phyloP scores from a whole-genome alignment of 2,113 vertebrate genomes.

The Erpornis zantholeuca region DNA sequence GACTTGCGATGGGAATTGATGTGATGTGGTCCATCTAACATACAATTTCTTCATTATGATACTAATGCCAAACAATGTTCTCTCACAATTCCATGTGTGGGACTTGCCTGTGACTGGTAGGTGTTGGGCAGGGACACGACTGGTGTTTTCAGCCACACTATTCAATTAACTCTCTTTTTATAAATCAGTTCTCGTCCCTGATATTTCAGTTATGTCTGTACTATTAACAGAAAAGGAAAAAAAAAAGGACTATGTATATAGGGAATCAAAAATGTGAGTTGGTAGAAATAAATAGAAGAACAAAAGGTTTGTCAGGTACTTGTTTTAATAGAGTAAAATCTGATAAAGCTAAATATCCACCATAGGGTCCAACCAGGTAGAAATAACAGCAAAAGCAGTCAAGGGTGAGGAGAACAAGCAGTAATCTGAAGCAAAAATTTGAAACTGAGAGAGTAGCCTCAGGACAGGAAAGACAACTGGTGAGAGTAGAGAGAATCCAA shows the following conservation, averaged over 20 bases:
- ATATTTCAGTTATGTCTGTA: not conserved
- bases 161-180: not conserved
- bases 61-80: not conserved
- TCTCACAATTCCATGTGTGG: not conserved
- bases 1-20: not conserved
- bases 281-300: not conserved
- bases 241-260: not conserved
- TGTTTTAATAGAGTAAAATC: not conserved
- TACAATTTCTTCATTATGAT: not conserved
- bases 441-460: not conserved
- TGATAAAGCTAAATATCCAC: not conserved
- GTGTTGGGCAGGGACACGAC: no score
- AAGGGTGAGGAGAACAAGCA: not conserved
- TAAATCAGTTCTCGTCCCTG: accelerated
- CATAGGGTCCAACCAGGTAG: not conserved
- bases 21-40: not conserved
- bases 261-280: not conserved
- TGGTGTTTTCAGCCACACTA: not conserved
- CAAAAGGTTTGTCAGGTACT: not conserved
- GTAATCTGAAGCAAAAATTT: not conserved
- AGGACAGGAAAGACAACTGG: not conserved
- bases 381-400: not conserved
- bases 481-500: not conserved
- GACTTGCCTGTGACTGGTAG: not conserved
- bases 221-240: not conserved